phyloP scores from a whole-genome alignment of 2,888 invertebrate species.

The Anthrax anthrax region DNA sequence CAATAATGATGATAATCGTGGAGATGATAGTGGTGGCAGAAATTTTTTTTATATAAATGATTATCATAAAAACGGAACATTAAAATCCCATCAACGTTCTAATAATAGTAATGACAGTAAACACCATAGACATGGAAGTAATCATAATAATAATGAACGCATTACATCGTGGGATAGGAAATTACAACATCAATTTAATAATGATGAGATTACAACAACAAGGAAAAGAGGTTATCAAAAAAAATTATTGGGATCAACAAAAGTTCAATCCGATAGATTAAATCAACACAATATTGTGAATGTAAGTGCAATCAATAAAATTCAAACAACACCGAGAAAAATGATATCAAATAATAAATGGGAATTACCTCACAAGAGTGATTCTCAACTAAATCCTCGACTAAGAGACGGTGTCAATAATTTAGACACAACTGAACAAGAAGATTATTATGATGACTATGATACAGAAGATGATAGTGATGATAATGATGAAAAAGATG shows the following conservation, averaged over 20 bases:
- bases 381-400: not conserved
- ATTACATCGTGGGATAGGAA: not conserved
- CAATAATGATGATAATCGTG: too few relatives aligned
- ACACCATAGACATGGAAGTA: not conserved
- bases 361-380: not conserved
- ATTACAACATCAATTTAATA: not conserved
- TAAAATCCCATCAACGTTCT: not conserved
- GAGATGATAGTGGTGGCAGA: too few relatives aligned
- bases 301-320: not conserved
- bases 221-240: not conserved
- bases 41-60: too few relatives aligned
- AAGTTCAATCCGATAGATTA: not conserved
- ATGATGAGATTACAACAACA: not conserved
- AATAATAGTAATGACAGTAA: not conserved
- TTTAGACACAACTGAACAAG: constrained; percentile 7
- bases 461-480: constrained; percentile 12
- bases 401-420: constrained; percentile 1
- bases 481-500: not conserved
- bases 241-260: not conserved
- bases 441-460: constrained; percentile 11
- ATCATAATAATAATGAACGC: not conserved
- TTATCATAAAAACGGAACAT: not conserved
- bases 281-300: not conserved
- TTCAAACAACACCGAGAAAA: not conserved
- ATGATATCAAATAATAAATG: not conserved